Base-by-base conservation (phyloP, 2,797 vertebrate genomes). In the Vultur gryphus region DNA sequence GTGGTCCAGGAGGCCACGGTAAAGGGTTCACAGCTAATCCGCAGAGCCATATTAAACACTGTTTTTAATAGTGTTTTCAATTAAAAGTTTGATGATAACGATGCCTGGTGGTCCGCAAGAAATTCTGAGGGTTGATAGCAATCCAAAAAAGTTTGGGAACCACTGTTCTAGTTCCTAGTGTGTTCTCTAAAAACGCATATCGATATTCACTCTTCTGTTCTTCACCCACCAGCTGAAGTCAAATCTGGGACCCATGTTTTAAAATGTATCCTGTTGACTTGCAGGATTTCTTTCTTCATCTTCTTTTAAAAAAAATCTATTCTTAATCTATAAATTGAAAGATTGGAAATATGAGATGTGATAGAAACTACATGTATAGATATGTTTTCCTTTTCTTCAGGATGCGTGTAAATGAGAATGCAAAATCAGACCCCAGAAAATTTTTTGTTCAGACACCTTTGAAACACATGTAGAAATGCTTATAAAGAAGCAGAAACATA, bases 41-140 rank as follows among this genome's bases (percentile, higher is more conserved):
- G 0, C 93, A 94, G 90, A 94, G 92, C 81, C 41, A 4, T 76
- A 80, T 91, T 93, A 94, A 95, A 90, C 28, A 43, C 55, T 95
- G 80, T 91, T 94, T 97, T 91, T 91, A 89, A 96, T 89, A 43
- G 90, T 97, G 96, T 83, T 97, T 97, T 77, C 96, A 96, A 96
- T 96, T 97, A 96, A 87, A 96, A 94, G 37, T 33, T 85, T 93
- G 90, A 85, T 96, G 78, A 92, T 94, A 92, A 96, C 0, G 64
- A 95, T 92, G 94, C 78, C 84, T 95, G 95, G 93, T 95, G 90
- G 93, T 91, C 95, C 2, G 0, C 91, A 89, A 93, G 89, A 96
- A 90, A 96, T 93, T 87, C 84, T 87, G 92, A 95, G 92, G 81
- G 71, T 96, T 95, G 92, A 91, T 35, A 67, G 71, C 55, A 41